phyloP scores from a whole-genome alignment of 2,888 invertebrate genomes.

The Meteorus cinctellus region DNA sequence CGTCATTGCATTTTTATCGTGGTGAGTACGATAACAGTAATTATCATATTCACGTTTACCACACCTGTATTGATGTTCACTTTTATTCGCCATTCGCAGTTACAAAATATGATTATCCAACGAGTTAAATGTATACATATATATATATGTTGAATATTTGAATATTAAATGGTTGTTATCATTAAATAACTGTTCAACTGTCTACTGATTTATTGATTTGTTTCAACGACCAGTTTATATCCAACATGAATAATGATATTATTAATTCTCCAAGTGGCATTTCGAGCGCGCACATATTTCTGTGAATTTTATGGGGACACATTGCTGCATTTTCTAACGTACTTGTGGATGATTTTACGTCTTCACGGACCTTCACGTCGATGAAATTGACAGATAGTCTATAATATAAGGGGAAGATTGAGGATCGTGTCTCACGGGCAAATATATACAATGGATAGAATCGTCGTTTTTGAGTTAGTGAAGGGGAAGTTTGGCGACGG shows the following conservation, averaged over 20 bases:
- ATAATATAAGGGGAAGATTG: slow-evolving; percentile 28
- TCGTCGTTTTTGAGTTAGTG: slow-evolving; percentile 20
- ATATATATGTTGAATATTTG: too few species aligned
- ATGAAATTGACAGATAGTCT: slow-evolving; percentile 33
- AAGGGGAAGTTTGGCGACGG: slow-evolving; percentile 20
- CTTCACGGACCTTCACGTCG: slow-evolving; percentile 13
- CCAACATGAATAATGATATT: neutral
- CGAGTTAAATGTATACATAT: too few species aligned
- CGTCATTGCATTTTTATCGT: too few species aligned
- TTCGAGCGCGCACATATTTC: neutral
- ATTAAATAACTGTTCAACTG: too few species aligned
- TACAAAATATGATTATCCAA: too few species aligned
- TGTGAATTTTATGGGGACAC: neutral
- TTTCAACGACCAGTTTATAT: neutral
- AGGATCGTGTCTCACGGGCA: slow-evolving; percentile 28
- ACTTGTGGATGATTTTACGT: slow-evolving; percentile 16
- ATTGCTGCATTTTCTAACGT: neutral
- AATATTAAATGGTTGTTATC: neutral
- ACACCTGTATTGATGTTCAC: too few species aligned
- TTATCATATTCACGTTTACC: too few species aligned
- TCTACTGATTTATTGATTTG: neutral
- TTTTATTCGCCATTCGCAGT: too few species aligned
- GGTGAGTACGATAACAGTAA: too few species aligned
- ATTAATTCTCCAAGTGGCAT: neutral
- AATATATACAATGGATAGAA: slow-evolving; percentile 16